A percentile compares a stretch with the other conserved stretches of the same genome.
Evolutionary conservation across 2,113 vertebrate genomes (phyloP).

Genomic region (Nicator chloris): DNA sequence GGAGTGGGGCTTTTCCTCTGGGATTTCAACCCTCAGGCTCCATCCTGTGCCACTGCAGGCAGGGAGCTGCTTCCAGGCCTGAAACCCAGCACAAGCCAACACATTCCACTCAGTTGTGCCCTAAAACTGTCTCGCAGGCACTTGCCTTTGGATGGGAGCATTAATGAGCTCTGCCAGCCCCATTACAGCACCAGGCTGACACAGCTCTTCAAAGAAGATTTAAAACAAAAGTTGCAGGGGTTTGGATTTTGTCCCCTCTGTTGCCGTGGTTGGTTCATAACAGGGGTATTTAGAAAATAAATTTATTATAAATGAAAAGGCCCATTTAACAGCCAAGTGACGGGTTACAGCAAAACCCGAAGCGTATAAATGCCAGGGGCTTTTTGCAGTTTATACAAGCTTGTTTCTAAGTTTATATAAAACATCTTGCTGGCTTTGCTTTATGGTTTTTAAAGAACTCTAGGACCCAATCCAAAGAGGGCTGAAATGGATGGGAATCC

Average conservation of each 20-base stretch:
- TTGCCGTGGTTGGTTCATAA: neutral
- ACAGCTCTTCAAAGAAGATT: neutral
- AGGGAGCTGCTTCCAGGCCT: neutral
- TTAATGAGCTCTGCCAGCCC: neutral
- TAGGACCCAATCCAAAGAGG: neutral
- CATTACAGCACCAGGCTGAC: neutral
- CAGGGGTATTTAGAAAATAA: neutral
- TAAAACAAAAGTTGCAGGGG: neutral
- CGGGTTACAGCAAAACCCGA: neutral
- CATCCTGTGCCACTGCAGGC: neutral
- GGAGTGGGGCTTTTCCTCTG: neutral
- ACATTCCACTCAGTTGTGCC: neutral
- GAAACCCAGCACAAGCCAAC: neutral
- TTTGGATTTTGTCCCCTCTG: neutral
- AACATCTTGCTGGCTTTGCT: neutral
- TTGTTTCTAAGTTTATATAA: slow-evolving; percentile 16
- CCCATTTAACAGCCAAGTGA: neutral
- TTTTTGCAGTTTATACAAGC: slow-evolving; percentile 21
- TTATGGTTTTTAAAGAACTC: neutral
- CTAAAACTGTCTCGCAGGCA: neutral
- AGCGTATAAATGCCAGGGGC: neutral
- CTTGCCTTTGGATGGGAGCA: neutral
- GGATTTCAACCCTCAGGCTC: neutral
- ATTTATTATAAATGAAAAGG: neutral
- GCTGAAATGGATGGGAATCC: neutral